Evolutionary conservation across 2,888 invertebrate genomes (phyloP).

Genomic region (Ctenicera cuprea): DNA sequence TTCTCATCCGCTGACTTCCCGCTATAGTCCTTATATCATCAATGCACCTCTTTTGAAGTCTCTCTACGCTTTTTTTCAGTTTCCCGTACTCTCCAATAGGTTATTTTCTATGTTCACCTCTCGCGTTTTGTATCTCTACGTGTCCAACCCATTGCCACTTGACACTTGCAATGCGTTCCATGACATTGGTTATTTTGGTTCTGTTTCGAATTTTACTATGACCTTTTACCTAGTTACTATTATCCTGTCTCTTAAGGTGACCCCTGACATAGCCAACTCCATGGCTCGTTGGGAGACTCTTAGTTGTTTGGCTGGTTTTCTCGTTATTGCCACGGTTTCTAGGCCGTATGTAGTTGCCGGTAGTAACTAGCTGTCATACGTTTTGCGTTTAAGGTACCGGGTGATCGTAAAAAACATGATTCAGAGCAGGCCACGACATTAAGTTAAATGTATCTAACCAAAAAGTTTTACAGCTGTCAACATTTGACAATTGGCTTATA

Average conservation of each 20-base stretch:
- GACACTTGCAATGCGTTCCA: too few relatives aligned
- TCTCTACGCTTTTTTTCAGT: not conserved
- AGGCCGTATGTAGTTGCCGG: too few relatives aligned
- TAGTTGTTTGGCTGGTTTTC: not conserved
- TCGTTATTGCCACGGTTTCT: not conserved
- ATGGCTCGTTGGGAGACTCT: not conserved
- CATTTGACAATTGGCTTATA: too few relatives aligned
- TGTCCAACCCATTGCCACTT: not conserved
- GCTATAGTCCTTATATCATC: not conserved
- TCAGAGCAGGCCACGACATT: too few relatives aligned
- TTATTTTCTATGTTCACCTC: not conserved
- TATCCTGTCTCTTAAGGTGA: not conserved
- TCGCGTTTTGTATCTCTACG: not conserved
- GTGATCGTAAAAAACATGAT: too few relatives aligned
- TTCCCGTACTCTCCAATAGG: not conserved
- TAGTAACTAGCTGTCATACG: too few relatives aligned
- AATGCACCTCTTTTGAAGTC: not conserved
- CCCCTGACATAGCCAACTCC: not conserved
- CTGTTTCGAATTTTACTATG: not conserved
- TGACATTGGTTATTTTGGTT: not conserved
- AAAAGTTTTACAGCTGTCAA: too few relatives aligned
- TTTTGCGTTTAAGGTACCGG: too few relatives aligned
- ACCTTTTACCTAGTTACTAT: too few relatives aligned
- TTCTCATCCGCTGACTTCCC: not conserved
- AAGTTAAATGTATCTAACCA: too few relatives aligned